Conservation (phyloP, 2,113 vertebrate genomes). For the Hyaena hyaena region DNA sequence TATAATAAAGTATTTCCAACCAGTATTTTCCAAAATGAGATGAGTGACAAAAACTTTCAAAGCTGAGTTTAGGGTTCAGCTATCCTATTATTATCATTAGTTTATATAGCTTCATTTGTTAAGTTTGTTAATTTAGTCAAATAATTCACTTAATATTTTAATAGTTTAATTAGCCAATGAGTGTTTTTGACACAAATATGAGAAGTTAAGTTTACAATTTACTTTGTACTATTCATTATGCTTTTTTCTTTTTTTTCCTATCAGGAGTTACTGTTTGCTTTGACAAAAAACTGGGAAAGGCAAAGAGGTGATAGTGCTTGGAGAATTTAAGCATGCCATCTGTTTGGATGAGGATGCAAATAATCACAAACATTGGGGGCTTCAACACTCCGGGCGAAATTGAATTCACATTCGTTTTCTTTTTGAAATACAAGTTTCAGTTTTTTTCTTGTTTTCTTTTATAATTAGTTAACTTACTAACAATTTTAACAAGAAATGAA, state of each 20-base stretch:
- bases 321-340: conserved; percentile 63
- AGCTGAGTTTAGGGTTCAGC: background rate
- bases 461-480: conserved; percentile 30
- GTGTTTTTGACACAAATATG: background rate
- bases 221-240: background rate
- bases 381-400: conserved; percentile 57
- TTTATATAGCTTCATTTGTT: background rate
- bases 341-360: conserved; percentile 63
- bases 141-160: background rate
- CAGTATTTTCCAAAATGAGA: background rate
- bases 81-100: background rate
- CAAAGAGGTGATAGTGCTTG: conserved; percentile 21
- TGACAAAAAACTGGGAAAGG: conserved; percentile 63
- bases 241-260: background rate
- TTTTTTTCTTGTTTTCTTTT: background rate
- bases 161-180: conserved; percentile 12
- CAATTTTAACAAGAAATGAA: conserved; percentile 4
- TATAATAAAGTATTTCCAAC: background rate
- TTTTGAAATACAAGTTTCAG: background rate
- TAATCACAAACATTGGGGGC: conserved; percentile 15
- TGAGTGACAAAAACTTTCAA: background rate
- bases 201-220: background rate
- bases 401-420: conserved; percentile 48
- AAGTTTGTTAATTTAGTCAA: conserved; percentile 18
- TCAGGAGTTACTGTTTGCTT: conserved; percentile 23